Base-by-base conservation (phyloP, 2,113 vertebrate species). In the Sminthopsis crassicaudata region DNA sequence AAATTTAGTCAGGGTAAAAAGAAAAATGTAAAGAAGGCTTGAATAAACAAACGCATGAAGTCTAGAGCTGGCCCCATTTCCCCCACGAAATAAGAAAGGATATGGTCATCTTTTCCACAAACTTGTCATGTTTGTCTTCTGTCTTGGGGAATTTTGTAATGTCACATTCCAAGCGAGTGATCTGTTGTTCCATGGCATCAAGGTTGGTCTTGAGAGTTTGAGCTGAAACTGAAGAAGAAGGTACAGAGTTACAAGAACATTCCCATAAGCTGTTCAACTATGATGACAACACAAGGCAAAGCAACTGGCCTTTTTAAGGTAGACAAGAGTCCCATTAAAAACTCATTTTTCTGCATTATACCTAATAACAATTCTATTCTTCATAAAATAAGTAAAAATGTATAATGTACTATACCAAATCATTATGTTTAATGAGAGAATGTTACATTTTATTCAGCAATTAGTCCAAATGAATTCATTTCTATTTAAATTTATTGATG, bases 31-130 rank as follows among this genome's bases (percentile, higher is more conserved):
- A 55, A 60, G 57, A 60, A 26, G 11, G 2, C 57, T 60, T 10
- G 26, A 88, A 92, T 27, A 54, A 89, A 22, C 36, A 54, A 89
- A 22, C 36, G 12, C 57, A 30, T 30, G 26, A 36, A 11, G 57
- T 67, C 27, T 67, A 36, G 26, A 57, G 11, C 30, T 67, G 12
- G 3, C 14, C 12, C 14, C 60, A 46, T n/a, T 36, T 48, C 24
- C 48, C 5, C 51, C 36, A 2, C 36, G 12, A 94, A 93, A 25
- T 0, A 46, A 95, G 88, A 99, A 99, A 99, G 99, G 99, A 99
- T 99, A 99, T 99, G 23, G 97, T 99, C 99, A 99, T 99, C 97
- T 99, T 99, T 97, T 99, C 99, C 50, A 99, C 99, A 98, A 99
- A 99, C 98, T 99, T 99, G 98, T 99, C 99, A n/a, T 98, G 98